These are phyloP conservation scores for Halocaridina rubra DNA, from an alignment of 2,888 invertebrate species.

Conservation along the genomic window DNA sequence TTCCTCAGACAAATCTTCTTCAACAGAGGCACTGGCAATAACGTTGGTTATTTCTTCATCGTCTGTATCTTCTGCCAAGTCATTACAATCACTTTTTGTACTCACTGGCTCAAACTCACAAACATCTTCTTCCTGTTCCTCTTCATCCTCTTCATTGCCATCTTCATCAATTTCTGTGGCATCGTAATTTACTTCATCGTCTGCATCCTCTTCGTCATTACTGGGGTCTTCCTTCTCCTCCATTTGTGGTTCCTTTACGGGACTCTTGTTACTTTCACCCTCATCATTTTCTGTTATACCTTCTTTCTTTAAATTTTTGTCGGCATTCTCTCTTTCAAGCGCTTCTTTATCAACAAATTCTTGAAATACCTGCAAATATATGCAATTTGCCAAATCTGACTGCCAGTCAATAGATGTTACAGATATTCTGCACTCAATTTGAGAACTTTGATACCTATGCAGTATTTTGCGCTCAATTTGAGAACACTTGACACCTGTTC, in stretches of 20 bases:
- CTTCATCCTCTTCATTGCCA: neutral
- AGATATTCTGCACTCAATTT: neutral
- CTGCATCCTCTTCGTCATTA: neutral
- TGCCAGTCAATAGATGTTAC: too few species aligned
- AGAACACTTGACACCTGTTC: neutral
- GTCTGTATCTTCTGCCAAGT: conserved; percentile 32
- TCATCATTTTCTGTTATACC: neutral
- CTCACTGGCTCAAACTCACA: neutral
- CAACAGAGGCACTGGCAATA: conserved; percentile 31
- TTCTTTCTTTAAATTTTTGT: conserved; percentile 22
- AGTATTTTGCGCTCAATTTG: neutral
- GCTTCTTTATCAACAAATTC: conserved; percentile 36
- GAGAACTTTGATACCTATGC: too few species aligned
- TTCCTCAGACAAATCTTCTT: conserved; percentile 35
- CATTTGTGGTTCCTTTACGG: neutral
- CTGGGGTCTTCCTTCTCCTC: neutral
- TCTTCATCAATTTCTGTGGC: conserved; percentile 2
- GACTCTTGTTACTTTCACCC: neutral
- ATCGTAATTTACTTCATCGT: neutral
- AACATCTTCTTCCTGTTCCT: neutral
- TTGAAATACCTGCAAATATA: conserved; percentile 54
- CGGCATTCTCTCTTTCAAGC: too few species aligned
- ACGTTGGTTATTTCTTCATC: conserved; percentile 44
- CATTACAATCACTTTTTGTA: neutral
- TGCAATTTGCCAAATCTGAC: too few species aligned